Evolutionary conservation across 2,113 vertebrate genomes (phyloP), one percentile per base, ranked within the genome.

Genomic region (Colinus virginianus): DNA sequence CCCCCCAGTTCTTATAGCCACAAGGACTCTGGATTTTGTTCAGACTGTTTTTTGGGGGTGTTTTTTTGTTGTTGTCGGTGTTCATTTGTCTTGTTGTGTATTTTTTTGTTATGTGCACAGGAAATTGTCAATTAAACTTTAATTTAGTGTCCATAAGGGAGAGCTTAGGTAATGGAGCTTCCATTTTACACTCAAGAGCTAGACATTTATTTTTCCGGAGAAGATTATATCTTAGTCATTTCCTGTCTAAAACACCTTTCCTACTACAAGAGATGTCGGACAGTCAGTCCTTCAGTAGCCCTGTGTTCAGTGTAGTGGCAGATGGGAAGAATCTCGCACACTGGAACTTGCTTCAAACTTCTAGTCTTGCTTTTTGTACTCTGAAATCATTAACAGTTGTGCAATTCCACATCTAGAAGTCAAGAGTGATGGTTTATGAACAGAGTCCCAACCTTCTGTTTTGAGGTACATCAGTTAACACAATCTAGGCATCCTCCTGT

Each of bases 81-180:
- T 48, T 48, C 19, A 9, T 48, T 55, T 55, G 15, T 55, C 28
- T 30, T 55, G 15, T 18, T 30, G 26, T 30, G 15, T 17, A 11
- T 45, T 38, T 30, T 79, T 10, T 53, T 58, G 14, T 45, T 79
- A 82, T 2, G 30, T 4, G 14, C 28, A 75, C 10, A 75, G 30
- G 23, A 75, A 90, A 92, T 84, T 84, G 51, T 56, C 67, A 45
- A 92, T 40, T 91, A 84, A 64, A 81, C 68, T 91, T 94, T 71
- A 75, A 88, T 78, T 88, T 79, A 84, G 11, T 81, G 40, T 28
- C 66, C 62, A 42, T 42, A 84, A 43, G 71, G 62, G 70, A 76
- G 48, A 90, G 30, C 36, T 46, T 49, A 72, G 34, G 12, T 68
- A 72, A 76, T 6, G 8, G 67, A 62, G 5, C 22, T 93, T 77